A percentile compares a stretch with the other conserved stretches of the same genome.
Conservation (phyloP, 2,888 invertebrate species). For the Notodonta ziczac region DNA sequence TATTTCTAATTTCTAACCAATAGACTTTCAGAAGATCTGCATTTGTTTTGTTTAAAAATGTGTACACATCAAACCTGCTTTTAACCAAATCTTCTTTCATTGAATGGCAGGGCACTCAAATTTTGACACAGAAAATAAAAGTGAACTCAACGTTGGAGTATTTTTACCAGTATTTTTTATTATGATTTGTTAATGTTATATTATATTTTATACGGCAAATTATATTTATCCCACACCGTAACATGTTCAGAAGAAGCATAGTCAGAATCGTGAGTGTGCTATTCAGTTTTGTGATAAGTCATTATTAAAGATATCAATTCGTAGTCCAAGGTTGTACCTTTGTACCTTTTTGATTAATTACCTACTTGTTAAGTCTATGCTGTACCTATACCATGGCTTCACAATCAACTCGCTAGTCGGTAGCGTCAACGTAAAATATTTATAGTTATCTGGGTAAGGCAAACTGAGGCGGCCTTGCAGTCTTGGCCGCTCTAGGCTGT, state of each 20-base stretch:
- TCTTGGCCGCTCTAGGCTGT: no score
- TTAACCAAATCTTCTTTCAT: neutral
- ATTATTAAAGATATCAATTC: neutral
- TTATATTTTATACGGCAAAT: slow-evolving; percentile 17
- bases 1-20: no score
- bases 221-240: slow-evolving; percentile 34
- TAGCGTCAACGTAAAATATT: no score
- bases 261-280: slow-evolving; percentile 4
- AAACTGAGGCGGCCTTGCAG: no score
- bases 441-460: no score
- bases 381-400: no score
- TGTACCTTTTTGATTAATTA: no score
- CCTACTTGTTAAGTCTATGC: no score
- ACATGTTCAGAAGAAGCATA: slow-evolving; percentile 57
- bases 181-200: slow-evolving; percentile 24
- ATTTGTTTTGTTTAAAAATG: neutral
- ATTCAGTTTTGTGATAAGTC: neutral
- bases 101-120: slow-evolving; percentile 24
- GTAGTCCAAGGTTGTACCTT: no score
- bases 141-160: slow-evolving; percentile 38
- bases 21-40: no score
- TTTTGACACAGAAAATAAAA: slow-evolving; percentile 37
- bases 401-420: no score
- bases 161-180: slow-evolving; percentile 35
- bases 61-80: neutral